These are phyloP conservation scores for Clarias batrachus DNA, from an alignment of 2,113 vertebrate genomes.

Conservation along the genomic window DNA sequence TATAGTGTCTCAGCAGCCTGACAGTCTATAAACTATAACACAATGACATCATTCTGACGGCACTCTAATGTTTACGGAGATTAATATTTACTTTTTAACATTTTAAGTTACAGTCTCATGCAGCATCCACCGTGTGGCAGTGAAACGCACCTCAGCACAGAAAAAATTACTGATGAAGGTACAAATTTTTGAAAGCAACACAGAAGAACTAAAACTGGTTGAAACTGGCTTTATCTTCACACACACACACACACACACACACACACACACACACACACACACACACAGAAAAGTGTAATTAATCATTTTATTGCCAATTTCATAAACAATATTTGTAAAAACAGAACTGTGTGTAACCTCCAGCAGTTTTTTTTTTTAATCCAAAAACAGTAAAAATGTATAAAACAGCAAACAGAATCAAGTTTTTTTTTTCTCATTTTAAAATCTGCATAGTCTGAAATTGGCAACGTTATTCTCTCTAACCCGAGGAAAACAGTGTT, in stretches of 20 bases:
- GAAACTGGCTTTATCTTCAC: neutral
- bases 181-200: too few relatives aligned
- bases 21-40: too few relatives aligned
- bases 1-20: too few relatives aligned
- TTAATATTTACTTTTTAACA: too few relatives aligned
- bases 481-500: neutral
- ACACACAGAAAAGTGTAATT: neutral
- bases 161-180: too few relatives aligned
- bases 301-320: constrained; percentile 41
- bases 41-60: too few relatives aligned
- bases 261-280: neutral
- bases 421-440: constrained; percentile 10
- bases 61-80: too few relatives aligned
- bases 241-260: neutral
- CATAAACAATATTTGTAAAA: neutral
- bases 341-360: neutral
- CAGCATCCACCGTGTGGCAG: too few relatives aligned
- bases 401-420: constrained; percentile 34
- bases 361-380: neutral
- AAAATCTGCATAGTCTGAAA: constrained; percentile 40
- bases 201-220: too few relatives aligned
- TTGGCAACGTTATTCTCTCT: constrained; percentile 13
- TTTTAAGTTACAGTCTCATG: too few relatives aligned
- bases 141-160: too few relatives aligned
- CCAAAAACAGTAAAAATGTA: constrained; percentile 41